Conservation (phyloP, 2,888 invertebrate species). For the Muscina levida region DNA sequence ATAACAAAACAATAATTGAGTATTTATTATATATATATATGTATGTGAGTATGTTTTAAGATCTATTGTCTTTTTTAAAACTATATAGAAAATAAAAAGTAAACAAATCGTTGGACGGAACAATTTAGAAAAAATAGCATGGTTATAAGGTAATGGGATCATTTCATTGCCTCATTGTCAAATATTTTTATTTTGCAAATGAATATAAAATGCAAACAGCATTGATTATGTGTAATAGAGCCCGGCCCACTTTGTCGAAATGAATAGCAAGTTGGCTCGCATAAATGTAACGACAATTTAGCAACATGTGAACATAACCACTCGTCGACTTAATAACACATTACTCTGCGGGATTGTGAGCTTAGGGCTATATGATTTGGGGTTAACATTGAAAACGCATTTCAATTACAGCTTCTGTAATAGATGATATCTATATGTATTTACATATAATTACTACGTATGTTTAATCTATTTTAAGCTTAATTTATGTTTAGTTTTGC, state of each 20-base stretch:
- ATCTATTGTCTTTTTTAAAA: conserved; percentile 47
- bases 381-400: too few species aligned
- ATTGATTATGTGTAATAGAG: not conserved
- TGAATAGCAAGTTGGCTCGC: not conserved
- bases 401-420: not conserved
- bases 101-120: conserved; percentile 58
- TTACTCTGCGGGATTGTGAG: too few species aligned
- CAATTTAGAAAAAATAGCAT: conserved; percentile 51
- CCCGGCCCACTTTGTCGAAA: not conserved
- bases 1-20: conserved; percentile 51
- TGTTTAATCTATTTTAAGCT: not conserved
- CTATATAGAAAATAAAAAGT: conserved; percentile 32
- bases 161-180: conserved; percentile 23
- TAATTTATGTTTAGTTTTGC: too few species aligned
- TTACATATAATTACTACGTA: not conserved
- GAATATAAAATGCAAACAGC: not conserved
- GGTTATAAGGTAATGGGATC: conserved; percentile 13
- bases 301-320: too few species aligned
- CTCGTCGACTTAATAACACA: too few species aligned
- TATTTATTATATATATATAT: conserved; percentile 29
- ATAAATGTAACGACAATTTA: not conserved
- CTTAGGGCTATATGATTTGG: too few species aligned
- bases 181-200: not conserved
- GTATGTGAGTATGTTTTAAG: conserved; percentile 8
- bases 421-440: not conserved